Evolutionary conservation across 2,113 vertebrate species (phyloP).

Genomic region (Anoplopoma fimbria): DNA sequence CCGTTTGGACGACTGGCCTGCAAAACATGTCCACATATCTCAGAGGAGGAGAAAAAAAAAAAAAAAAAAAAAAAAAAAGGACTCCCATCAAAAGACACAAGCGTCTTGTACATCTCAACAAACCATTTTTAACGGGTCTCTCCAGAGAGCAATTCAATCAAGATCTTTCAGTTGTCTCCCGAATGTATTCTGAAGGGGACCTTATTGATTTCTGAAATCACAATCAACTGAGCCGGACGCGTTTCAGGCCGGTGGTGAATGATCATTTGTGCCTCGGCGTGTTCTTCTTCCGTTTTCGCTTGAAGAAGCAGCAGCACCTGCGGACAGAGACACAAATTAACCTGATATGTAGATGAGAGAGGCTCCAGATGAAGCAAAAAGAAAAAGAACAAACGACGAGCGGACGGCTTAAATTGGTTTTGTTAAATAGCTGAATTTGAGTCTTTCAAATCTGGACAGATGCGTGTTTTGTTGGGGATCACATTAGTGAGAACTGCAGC

Average conservation of each 20-base stretch:
- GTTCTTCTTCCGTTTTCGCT: slow-evolving; percentile 99
- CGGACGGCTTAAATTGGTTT: neutral
- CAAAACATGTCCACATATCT: slow-evolving; percentile 44
- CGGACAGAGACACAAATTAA: slow-evolving; percentile 62
- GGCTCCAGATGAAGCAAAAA: slow-evolving; percentile 7
- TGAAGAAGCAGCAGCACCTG: slow-evolving; percentile 99
- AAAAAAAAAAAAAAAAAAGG: slow-evolving; percentile 3
- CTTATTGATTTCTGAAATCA: slow-evolving; percentile 65
- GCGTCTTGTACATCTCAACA: slow-evolving; percentile 66
- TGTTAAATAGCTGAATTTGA: slow-evolving; percentile 22
- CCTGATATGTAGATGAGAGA: neutral
- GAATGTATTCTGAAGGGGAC: slow-evolving; percentile 59
- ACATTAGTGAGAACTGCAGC: slow-evolving; percentile 16
- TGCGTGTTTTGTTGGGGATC: neutral
- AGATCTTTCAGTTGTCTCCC: slow-evolving; percentile 63
- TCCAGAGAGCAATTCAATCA: slow-evolving; percentile 52
- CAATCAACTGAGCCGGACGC: slow-evolving; percentile 61
- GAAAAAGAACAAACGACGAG: slow-evolving; percentile 28
- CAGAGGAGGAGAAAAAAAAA: neutral
- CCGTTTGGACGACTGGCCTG: slow-evolving; percentile 38
- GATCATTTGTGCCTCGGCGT: slow-evolving; percentile 96
- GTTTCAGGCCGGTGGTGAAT: slow-evolving; percentile 42
- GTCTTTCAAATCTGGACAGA: slow-evolving; percentile 12
- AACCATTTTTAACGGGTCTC: slow-evolving; percentile 56
- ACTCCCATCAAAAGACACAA: slow-evolving; percentile 68